These are phyloP conservation scores for Microcebus murinus DNA, from an alignment of 2,113 vertebrate species.

Conservation along the genomic window DNA sequence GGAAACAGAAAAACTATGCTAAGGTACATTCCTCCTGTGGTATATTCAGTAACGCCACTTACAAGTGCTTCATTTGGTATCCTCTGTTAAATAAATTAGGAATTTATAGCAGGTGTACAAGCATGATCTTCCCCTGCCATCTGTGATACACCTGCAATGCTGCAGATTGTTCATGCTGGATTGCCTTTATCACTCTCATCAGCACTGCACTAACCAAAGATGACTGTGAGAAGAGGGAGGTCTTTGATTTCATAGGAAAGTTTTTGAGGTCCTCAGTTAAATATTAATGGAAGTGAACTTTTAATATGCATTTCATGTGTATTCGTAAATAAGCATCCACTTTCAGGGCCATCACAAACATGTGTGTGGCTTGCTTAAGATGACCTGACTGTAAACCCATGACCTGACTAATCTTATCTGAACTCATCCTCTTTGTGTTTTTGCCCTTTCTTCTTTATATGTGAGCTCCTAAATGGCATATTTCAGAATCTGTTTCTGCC, in stretches of 20 bases:
- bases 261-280: background rate
- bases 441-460: background rate
- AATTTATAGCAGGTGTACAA: background rate
- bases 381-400: background rate
- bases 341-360: background rate
- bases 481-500: slow-evolving; percentile 1
- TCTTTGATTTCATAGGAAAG: background rate
- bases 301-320: background rate
- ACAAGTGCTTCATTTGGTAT: background rate
- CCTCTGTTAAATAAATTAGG: background rate
- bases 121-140: background rate
- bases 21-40: background rate
- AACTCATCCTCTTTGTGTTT: background rate
- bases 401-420: background rate
- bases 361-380: background rate
- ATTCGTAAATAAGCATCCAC: background rate
- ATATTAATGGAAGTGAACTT: background rate
- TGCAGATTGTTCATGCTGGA: slow-evolving; percentile 14
- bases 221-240: background rate
- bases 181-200: background rate
- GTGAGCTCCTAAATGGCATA: background rate
- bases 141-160: background rate
- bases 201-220: background rate
- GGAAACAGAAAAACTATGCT: background rate
- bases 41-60: background rate